A percentile compares a stretch with the other conserved stretches of the same genome.
Conservation (phyloP, 2,113 vertebrate genomes). For the Myodes glareolus region DNA sequence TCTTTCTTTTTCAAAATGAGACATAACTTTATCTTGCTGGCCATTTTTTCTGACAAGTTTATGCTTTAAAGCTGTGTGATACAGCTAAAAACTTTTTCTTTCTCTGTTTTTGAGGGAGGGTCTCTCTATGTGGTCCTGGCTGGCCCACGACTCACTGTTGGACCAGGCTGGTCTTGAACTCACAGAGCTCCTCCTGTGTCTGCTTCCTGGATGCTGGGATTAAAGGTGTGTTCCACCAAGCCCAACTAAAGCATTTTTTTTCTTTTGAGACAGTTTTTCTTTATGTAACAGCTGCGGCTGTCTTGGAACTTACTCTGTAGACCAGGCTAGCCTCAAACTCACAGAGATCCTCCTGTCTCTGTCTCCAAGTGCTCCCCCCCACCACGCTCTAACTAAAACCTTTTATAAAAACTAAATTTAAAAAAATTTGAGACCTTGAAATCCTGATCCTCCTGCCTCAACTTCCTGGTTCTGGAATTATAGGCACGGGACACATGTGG, state of each 20-base stretch:
- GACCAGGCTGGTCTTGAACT: not conserved
- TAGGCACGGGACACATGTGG: not conserved
- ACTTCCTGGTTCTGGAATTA: not conserved
- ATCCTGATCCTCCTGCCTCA: not conserved
- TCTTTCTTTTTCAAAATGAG: slow-evolving; percentile 40
- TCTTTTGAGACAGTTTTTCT: not conserved
- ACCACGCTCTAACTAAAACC: not conserved
- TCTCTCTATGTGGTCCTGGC: not conserved
- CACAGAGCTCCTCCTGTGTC: not conserved
- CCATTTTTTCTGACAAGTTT: slow-evolving; percentile 32
- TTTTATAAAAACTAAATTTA: not conserved
- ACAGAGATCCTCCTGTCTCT: not conserved
- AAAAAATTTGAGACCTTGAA: not conserved
- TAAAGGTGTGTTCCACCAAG: not conserved
- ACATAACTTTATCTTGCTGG: slow-evolving; percentile 2
- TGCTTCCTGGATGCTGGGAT: not conserved
- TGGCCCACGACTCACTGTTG: not conserved
- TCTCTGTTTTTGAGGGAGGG: not conserved
- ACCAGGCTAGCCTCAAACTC: not conserved
- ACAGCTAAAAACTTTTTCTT: not conserved
- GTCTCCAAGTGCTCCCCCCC: not conserved
- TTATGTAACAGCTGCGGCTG: not conserved
- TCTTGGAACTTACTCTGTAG: not conserved
- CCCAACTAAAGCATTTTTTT: not conserved
- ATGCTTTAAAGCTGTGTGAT: not conserved